Evolutionary conservation across 2,797 vertebrate genomes (phyloP).

Genomic region (Pipistrellus pipistrellus): DNA sequence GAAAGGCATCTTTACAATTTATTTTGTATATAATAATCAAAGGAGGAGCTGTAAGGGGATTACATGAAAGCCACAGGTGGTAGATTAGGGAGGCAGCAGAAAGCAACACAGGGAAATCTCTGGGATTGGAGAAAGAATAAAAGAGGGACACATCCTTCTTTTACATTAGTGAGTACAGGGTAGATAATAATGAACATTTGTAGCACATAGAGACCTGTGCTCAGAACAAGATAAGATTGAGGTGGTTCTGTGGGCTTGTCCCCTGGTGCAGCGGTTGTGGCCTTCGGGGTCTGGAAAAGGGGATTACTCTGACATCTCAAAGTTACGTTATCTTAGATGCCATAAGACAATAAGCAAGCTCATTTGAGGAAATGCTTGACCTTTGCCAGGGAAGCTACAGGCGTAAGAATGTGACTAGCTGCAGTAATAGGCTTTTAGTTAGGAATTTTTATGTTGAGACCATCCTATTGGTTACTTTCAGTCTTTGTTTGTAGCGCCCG

Average conservation of each 20-base stretch:
- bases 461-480: not conserved
- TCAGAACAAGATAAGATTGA: not conserved
- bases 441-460: not conserved
- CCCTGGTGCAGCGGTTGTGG: not conserved
- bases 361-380: not conserved
- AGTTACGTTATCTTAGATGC: not conserved
- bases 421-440: not conserved
- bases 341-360: not conserved
- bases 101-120: not conserved
- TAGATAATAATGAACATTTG: not conserved
- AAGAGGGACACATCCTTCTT: not conserved
- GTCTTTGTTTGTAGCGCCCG: not conserved
- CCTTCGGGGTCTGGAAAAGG: not conserved
- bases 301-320: not conserved
- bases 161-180: not conserved
- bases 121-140: not conserved
- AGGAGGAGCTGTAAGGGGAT: not conserved
- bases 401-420: not conserved
- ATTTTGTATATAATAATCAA: not conserved
- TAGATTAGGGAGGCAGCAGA: not conserved
- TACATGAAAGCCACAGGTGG: not conserved
- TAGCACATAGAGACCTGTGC: not conserved
- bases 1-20: not conserved
- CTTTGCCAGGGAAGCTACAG: not conserved
- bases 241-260: not conserved